Evolutionary conservation across 2,113 vertebrate species (phyloP).

Genomic region (Saguinus imperator): DNA sequence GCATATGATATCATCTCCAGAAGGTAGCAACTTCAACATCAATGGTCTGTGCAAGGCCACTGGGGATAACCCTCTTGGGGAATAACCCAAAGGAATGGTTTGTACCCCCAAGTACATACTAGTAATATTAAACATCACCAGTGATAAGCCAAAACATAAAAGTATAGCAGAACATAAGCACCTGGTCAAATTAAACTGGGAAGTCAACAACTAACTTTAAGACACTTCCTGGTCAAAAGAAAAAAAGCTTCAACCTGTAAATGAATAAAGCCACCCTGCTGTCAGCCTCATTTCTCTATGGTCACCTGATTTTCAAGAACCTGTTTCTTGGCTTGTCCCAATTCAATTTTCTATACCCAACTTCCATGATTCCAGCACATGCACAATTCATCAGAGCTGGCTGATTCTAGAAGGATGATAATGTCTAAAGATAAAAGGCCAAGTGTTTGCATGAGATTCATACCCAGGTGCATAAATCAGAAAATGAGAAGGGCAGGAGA

Average conservation of each 20-base stretch:
- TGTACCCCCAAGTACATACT: not conserved
- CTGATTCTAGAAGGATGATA: not conserved
- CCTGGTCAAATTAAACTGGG: not conserved
- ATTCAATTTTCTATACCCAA: not conserved
- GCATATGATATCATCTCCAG: not conserved
- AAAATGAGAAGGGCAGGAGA: not conserved
- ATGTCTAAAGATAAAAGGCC: not conserved
- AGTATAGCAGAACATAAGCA: not conserved
- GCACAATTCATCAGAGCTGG: not conserved
- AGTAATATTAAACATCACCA: not conserved
- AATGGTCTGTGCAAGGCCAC: not conserved
- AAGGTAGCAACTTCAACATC: not conserved
- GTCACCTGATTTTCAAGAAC: not conserved
- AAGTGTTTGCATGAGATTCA: not conserved
- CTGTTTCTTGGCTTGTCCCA: not conserved
- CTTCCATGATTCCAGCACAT: not conserved
- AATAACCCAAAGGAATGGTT: not conserved
- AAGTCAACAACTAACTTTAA: not conserved
- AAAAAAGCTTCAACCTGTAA: not conserved
- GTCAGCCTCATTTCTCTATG: not conserved
- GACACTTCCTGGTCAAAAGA: not conserved
- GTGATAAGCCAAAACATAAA: not conserved
- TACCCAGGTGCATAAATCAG: not conserved
- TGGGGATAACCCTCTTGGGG: not conserved
- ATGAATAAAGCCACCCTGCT: not conserved